A percentile compares a stretch with the other conserved stretches of the same genome.
These are phyloP conservation scores for Archivesica marissinica DNA, from an alignment of 1,140 invertebrate species.

Conservation along the genomic window DNA sequence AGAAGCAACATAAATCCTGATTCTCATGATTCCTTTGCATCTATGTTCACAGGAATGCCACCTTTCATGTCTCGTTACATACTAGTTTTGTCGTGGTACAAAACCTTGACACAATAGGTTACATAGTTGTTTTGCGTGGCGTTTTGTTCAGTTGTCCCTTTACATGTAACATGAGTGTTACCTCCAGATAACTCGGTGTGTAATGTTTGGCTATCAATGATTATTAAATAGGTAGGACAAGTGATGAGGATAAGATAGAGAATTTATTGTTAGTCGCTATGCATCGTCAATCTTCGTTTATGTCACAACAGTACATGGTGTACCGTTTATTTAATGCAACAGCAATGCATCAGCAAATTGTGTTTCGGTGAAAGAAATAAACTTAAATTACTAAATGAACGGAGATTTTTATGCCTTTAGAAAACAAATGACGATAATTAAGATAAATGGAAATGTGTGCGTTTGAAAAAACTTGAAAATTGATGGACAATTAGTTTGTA, in stretches of 20 bases:
- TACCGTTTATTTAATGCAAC: background rate
- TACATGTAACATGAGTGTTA: background rate
- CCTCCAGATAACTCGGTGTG: slow-evolving; percentile 8
- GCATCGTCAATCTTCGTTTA: background rate
- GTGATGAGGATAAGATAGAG: background rate
- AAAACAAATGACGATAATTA: no score
- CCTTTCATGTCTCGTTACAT: slow-evolving; percentile 3
- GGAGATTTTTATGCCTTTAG: no score
- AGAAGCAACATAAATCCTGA: no score
- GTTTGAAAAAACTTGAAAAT: no score
- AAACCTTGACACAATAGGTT: background rate
- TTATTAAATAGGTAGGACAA: background rate
- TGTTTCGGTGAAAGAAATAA: no score
- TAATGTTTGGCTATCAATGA: background rate
- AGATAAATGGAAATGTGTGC: no score
- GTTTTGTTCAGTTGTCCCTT: background rate
- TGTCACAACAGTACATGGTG: background rate
- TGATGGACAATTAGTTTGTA: no score
- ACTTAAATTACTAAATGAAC: no score
- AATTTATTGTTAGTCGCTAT: background rate
- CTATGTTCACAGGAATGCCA: background rate
- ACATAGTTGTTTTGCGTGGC: slow-evolving; percentile 9
- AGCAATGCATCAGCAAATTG: no score
- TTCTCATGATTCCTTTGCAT: background rate
- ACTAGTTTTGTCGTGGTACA: background rate